Conservation (phyloP, 2,113 vertebrate species). For the Apeltes quadracus region DNA sequence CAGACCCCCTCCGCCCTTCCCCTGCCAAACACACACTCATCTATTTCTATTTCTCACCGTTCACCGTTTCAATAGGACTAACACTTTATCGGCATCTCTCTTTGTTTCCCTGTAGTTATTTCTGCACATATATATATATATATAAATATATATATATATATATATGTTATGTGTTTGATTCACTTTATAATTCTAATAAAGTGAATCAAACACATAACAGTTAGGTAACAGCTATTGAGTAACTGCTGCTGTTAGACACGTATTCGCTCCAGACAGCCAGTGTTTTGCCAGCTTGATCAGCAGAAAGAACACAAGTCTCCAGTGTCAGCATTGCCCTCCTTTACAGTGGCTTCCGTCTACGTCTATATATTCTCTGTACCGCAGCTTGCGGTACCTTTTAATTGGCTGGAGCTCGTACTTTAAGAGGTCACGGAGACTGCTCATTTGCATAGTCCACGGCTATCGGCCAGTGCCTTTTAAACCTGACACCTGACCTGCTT, state of each 20-base stretch:
- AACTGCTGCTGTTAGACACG: neutral
- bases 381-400: conserved; percentile 15
- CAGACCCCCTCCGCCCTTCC: neutral
- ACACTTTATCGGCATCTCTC: neutral
- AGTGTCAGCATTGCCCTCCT: neutral
- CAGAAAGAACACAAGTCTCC: too few species aligned
- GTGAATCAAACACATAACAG: neutral
- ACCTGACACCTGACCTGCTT: conserved; percentile 46
- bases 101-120: neutral
- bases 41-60: neutral
- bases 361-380: neutral
- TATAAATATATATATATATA: too few species aligned
- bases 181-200: too few species aligned
- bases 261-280: neutral
- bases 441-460: conserved; percentile 30
- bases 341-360: neutral
- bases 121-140: neutral
- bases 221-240: neutral
- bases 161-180: too few species aligned
- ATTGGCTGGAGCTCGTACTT: conserved; percentile 18
- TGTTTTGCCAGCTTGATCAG: neutral
- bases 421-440: conserved; percentile 8
- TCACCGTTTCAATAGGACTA: neutral
- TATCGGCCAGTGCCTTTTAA: conserved; percentile 27
- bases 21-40: conserved; percentile 35